Conservation (phyloP, 2,113 vertebrate species). For the Suncus etruscus region DNA sequence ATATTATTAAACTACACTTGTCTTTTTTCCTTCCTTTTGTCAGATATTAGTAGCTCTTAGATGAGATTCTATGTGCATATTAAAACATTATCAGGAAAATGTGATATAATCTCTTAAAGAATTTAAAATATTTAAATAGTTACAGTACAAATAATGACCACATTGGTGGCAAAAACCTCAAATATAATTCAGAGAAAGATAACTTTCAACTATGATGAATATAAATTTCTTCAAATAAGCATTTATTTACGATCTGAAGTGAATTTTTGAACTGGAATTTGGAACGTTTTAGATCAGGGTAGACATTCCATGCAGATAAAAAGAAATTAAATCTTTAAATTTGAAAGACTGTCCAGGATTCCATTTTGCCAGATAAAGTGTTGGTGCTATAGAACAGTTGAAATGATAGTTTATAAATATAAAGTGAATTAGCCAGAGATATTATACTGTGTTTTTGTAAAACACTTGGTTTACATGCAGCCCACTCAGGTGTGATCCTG, state of each 20-base stretch:
- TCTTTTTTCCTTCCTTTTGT: background rate
- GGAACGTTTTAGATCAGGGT: background rate
- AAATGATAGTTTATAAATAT: slow-evolving; percentile 7
- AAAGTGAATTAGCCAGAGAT: too few relatives aligned
- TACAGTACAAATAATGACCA: background rate
- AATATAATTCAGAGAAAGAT: slow-evolving; percentile 1
- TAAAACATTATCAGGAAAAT: background rate
- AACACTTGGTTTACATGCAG: background rate
- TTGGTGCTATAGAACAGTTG: background rate
- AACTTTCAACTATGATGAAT: background rate
- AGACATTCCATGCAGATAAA: background rate
- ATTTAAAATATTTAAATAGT: background rate
- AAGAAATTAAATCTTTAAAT: background rate
- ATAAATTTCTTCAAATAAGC: background rate
- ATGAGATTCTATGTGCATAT: background rate
- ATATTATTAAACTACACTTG: background rate
- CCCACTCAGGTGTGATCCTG: too few relatives aligned
- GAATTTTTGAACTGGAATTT: background rate
- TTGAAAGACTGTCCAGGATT: background rate
- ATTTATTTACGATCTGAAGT: background rate
- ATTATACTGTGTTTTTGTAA: background rate
- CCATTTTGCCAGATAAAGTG: background rate
- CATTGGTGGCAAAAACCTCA: background rate
- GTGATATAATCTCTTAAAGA: background rate
- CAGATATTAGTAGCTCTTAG: background rate